phyloP scores from a whole-genome alignment of 2,113 vertebrate genomes.

The Scomber japonicus region DNA sequence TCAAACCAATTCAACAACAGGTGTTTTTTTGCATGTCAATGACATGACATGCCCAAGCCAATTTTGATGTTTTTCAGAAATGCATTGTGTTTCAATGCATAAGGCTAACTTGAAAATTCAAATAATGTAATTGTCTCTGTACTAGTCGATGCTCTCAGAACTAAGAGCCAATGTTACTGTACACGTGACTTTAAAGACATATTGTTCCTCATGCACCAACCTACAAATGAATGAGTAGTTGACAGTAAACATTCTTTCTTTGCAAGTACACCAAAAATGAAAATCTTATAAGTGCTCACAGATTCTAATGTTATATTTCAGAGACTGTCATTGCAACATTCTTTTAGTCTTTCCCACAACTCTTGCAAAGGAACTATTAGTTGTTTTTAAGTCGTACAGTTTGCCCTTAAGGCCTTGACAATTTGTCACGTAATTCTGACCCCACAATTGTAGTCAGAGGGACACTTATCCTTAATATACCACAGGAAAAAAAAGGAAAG shows the following conservation, averaged over 20 bases:
- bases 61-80: not conserved
- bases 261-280: not conserved
- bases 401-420: conserved; percentile 56
- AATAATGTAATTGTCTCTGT: conserved; percentile 1
- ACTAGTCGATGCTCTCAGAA: too few relatives aligned
- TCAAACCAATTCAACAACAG: not conserved
- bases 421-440: conserved; percentile 52
- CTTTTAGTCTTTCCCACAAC: conserved; percentile 30
- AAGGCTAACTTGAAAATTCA: conserved; percentile 8
- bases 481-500: conserved; percentile 52
- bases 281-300: conserved; percentile 29
- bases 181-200: too few relatives aligned
- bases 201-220: too few relatives aligned
- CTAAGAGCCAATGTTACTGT: too few relatives aligned
- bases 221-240: not conserved
- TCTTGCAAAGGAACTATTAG: conserved; percentile 19
- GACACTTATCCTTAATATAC: conserved; percentile 68
- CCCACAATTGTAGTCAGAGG: conserved; percentile 65
- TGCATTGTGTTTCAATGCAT: not conserved
- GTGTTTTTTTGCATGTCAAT: not conserved
- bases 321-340: conserved; percentile 49
- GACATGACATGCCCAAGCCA: not conserved
- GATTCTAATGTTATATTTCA: conserved; percentile 28
- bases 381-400: conserved; percentile 59
- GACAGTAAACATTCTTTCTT: not conserved